Evolutionary conservation across 2,888 invertebrate genomes (phyloP).

Genomic region (Drosophila maculinotata): DNA sequence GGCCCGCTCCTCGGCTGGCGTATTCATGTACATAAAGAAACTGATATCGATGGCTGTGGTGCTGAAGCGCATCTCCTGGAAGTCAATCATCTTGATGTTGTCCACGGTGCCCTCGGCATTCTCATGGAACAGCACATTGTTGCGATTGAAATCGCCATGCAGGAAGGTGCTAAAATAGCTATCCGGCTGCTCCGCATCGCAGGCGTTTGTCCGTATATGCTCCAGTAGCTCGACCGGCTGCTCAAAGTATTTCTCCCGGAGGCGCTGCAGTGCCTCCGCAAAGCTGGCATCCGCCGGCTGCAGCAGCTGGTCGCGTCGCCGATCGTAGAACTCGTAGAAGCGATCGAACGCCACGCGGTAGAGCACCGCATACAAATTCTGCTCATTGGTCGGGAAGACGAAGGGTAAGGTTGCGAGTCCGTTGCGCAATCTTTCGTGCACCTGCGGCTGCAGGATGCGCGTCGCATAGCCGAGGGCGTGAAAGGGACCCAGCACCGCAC

Average conservation of each 20-base stretch:
- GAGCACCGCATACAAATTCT: conserved; percentile 73
- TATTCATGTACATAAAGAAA: conserved; percentile 84
- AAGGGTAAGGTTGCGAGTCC: conserved; percentile 77
- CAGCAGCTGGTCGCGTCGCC: conserved; percentile 48
- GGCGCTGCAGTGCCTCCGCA: conserved; percentile 54
- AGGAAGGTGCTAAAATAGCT: conserved; percentile 77
- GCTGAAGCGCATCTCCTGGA: conserved; percentile 83
- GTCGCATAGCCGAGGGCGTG: conserved; percentile 82
- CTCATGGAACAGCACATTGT: conserved; percentile 84
- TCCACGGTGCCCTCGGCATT: conserved; percentile 55
- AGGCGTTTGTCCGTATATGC: conserved; percentile 62
- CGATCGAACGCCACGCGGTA: conserved; percentile 82
- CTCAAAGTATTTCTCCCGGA: conserved; percentile 72
- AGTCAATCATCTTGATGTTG: conserved; percentile 83
- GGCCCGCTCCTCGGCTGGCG: conserved; percentile 61
- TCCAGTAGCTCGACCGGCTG: conserved; percentile 80
- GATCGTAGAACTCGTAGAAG: conserved; percentile 81
- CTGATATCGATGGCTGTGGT: conserved; percentile 82
- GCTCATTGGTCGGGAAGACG: conserved; percentile 49
- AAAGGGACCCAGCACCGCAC: conserved; percentile 74
- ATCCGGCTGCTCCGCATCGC: conserved; percentile 60
- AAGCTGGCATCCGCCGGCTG: conserved; percentile 26
- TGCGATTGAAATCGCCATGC: conserved; percentile 84
- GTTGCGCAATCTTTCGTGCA: conserved; percentile 66
- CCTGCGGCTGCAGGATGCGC: conserved; percentile 66